Evolutionary conservation across 2,888 invertebrate species (phyloP).

Genomic region (Idaea aversata): DNA sequence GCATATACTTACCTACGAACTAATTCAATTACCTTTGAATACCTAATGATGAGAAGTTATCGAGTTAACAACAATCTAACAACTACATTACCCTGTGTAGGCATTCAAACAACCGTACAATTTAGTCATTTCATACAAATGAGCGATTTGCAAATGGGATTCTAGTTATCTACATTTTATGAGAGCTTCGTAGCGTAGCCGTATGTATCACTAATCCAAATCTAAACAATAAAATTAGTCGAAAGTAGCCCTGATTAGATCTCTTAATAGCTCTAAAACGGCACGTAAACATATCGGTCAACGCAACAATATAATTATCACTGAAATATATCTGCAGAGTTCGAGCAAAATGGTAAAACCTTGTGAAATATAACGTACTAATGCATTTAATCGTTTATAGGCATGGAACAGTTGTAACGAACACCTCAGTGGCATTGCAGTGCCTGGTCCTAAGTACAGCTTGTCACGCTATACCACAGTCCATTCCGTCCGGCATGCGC

Average conservation of each 20-base stretch:
- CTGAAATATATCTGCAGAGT: background rate
- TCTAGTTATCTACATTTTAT: background rate
- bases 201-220: background rate
- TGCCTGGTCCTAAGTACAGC: constrained; percentile 53
- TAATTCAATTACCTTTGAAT: background rate
- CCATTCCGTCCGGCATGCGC: background rate
- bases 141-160: background rate
- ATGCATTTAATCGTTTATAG: constrained; percentile 26
- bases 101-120: constrained; percentile 9
- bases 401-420: constrained; percentile 55
- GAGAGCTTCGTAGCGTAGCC: background rate
- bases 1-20: background rate
- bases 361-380: constrained; percentile 25
- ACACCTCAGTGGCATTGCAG: constrained; percentile 49
- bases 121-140: constrained; percentile 10
- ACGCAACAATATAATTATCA: background rate
- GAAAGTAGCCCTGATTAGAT: background rate
- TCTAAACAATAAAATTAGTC: background rate
- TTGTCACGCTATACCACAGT: constrained; percentile 61
- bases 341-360: constrained; percentile 9
- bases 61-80: constrained; percentile 11
- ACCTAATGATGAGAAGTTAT: constrained; percentile 13
- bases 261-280: background rate
- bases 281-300: background rate
- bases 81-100: constrained; percentile 9